These are phyloP conservation scores for Monochamus saltuarius DNA, from an alignment of 1,140 invertebrate species.

Conservation along the genomic window DNA sequence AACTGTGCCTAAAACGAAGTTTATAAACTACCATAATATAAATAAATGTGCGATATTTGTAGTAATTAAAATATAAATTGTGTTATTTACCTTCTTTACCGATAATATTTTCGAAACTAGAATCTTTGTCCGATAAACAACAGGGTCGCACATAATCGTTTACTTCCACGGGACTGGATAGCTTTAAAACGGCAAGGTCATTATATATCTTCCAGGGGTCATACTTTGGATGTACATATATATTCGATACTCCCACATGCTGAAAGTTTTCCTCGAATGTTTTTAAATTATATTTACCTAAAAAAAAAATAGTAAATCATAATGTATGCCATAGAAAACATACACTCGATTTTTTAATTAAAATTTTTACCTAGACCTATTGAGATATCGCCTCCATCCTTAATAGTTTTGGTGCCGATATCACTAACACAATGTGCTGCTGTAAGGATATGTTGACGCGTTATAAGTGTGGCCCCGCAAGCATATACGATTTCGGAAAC, in stretches of 20 bases:
- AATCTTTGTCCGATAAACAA: slow-evolving; percentile 53
- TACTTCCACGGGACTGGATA: slow-evolving; percentile 53
- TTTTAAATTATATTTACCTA: slow-evolving; percentile 42
- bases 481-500: slow-evolving; percentile 52
- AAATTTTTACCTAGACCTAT: slow-evolving; percentile 33
- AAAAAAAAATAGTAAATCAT: slow-evolving; percentile 39
- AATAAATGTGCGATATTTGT: no score
- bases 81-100: slow-evolving; percentile 31
- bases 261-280: slow-evolving; percentile 39
- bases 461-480: slow-evolving; percentile 80
- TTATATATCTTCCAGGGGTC: slow-evolving; percentile 58
- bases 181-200: slow-evolving; percentile 64
- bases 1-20: no score
- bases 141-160: slow-evolving; percentile 57
- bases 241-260: slow-evolving; percentile 50
- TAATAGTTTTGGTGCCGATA: slow-evolving; percentile 26
- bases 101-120: slow-evolving; percentile 27
- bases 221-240: slow-evolving; percentile 61
- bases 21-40: no score
- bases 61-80: no score
- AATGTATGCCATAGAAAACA: no score
- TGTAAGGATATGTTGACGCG: slow-evolving; percentile 71
- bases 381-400: slow-evolving; percentile 32
- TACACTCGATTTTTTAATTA: neutral
- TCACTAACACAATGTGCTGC: slow-evolving; percentile 76